phyloP scores from a whole-genome alignment of 2,797 vertebrate species.

The Poecilia gillii region DNA sequence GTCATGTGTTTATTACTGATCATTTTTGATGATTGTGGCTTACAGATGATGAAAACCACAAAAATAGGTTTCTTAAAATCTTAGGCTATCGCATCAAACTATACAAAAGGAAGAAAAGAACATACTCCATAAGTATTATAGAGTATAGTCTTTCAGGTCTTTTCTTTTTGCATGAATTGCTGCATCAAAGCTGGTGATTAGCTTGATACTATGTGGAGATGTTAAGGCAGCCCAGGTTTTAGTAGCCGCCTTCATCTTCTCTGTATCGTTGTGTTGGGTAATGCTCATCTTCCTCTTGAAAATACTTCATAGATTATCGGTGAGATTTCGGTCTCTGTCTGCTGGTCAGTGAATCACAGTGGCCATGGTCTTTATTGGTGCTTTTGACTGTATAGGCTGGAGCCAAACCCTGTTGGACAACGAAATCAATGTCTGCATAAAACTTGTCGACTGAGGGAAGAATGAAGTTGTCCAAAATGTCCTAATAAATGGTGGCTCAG shows the following conservation, averaged over 20 bases:
- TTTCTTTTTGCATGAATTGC: not conserved
- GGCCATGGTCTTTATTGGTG: not conserved
- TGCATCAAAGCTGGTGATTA: not conserved
- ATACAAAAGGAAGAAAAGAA: not conserved
- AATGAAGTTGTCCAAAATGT: not conserved
- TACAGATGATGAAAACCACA: not conserved
- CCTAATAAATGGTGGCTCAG: not conserved
- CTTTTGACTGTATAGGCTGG: not conserved
- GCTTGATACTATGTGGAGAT: not conserved
- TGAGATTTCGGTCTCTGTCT: not conserved
- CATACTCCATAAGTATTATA: not conserved
- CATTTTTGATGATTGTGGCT: not conserved
- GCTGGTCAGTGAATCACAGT: not conserved
- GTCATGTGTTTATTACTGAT: not conserved
- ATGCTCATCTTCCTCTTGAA: not conserved
- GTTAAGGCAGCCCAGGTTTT: not conserved
- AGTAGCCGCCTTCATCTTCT: not conserved
- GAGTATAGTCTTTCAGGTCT: not conserved
- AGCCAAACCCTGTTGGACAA: not conserved
- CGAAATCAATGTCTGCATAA: not conserved
- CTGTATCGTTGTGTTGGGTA: not conserved
- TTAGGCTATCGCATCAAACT: not conserved
- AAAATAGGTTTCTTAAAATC: not conserved
- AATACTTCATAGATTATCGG: not conserved
- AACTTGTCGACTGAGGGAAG: not conserved